Evolutionary conservation across 2,888 invertebrate species (phyloP), one percentile per base, ranked within the genome.

Genomic region (Drosophila villosipedis): DNA sequence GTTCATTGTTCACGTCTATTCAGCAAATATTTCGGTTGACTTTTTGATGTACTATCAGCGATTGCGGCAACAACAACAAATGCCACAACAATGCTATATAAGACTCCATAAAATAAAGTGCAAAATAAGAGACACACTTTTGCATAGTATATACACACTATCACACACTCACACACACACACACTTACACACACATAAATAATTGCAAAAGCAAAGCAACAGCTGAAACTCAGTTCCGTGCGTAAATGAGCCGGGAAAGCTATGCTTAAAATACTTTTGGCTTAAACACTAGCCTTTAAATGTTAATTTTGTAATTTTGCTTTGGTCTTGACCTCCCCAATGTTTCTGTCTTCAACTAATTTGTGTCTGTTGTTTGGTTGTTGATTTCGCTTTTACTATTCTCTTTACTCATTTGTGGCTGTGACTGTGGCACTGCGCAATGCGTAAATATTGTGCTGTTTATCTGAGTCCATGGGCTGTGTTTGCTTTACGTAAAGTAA

Each of bases 1-100:
- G 47, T 76, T 82, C 67, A 81, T 61, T 78, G 78, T 68, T 70
- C 37, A 68, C 54, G 73, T 67, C 67, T 67, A 66, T 77, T 69
- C 65, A 66, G 60, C 59, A 50, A 63, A 25, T 25, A 25, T 72
- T 76, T 76, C 50, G 53, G 57, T 47, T 73, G 59, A 73, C 60
- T 68, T 55, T 68, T 68, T 66, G 52, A 69, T 55, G 60, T 62
- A 59, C 68, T 61, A 60, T 64, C 60, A 57, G 53, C 47, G 28
- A 60, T 58, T 64, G 49, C 54, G 68, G 25, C 65, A 76, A 37
- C 70, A 70, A 58, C 25, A 53, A 47, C 19, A 47, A 47, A n/a
- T 43, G 43, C 43, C n/a, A 43, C 43, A 43, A 41, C 54, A 16
- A 22, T 37, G 7, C 35, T 25, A 55, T 39, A 39, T 50, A 37